phyloP scores from a whole-genome alignment of 2,113 vertebrate genomes.

The Prionailurus bengalensis region DNA sequence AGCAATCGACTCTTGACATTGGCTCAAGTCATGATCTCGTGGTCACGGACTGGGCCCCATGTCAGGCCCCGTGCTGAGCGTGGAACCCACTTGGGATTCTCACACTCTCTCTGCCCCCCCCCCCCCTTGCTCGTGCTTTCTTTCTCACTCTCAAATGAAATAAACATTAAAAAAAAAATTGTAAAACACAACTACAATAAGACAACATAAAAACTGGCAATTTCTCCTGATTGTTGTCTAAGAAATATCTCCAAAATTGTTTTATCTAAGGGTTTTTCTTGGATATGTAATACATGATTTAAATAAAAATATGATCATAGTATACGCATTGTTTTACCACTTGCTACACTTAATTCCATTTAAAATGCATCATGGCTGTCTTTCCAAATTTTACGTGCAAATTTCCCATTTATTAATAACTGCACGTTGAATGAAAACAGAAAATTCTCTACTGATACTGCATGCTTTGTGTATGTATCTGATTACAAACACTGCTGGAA shows the following conservation, averaged over 20 bases:
- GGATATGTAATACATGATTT: background rate
- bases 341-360: background rate
- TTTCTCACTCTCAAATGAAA: too few relatives aligned
- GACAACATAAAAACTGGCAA: background rate
- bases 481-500: background rate
- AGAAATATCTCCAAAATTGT: slow-evolving; percentile 13
- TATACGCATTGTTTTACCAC: background rate
- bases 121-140: too few relatives aligned
- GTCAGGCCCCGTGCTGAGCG: too few relatives aligned
- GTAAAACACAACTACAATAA: background rate
- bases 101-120: too few relatives aligned
- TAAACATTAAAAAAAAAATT: background rate
- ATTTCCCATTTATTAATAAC: background rate
- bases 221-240: background rate
- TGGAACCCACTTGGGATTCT: too few relatives aligned
- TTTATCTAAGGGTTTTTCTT: background rate
- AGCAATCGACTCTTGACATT: too few relatives aligned
- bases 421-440: background rate
- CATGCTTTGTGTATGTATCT: background rate
- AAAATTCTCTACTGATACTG: background rate
- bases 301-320: background rate
- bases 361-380: background rate
- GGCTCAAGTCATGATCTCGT: too few relatives aligned
- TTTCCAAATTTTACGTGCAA: background rate
- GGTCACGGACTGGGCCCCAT: too few relatives aligned